A percentile compares a stretch with the other conserved stretches of the same genome.
phyloP scores from a whole-genome alignment of 2,797 vertebrate genomes.

The Rhincodon typus region DNA sequence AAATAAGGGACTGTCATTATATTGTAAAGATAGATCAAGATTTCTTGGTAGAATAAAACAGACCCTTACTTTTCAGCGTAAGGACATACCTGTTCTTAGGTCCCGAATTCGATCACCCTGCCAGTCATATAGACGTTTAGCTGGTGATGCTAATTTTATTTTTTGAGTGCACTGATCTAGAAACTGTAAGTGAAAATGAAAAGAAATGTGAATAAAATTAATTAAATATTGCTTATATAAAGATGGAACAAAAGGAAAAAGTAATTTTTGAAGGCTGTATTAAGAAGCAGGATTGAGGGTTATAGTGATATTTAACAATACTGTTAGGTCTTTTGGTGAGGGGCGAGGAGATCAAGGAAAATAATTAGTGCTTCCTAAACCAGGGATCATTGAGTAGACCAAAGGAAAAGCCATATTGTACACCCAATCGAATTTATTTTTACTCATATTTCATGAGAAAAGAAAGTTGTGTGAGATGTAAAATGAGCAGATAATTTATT shows the following conservation, averaged over 20 bases:
- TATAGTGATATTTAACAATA: neutral
- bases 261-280: neutral
- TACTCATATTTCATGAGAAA: too few relatives aligned
- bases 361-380: neutral
- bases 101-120: conserved; percentile 44
- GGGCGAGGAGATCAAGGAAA: neutral
- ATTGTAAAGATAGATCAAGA: neutral
- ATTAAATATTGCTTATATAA: neutral
- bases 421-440: neutral
- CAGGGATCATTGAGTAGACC: neutral
- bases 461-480: neutral
- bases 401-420: neutral
- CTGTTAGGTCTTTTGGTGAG: neutral
- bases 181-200: conserved; percentile 43
- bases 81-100: conserved; percentile 45
- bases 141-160: conserved; percentile 44
- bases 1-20: too few relatives aligned
- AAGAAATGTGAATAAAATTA: neutral
- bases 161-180: conserved; percentile 46
- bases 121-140: conserved; percentile 42
- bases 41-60: neutral
- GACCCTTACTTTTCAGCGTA: neutral
- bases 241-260: neutral
- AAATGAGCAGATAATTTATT: neutral
- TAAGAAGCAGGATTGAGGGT: neutral